Base-by-base conservation (phyloP, 35 echinoderm and acorn worm species). In the Apostichopus parvimensis region DNA sequence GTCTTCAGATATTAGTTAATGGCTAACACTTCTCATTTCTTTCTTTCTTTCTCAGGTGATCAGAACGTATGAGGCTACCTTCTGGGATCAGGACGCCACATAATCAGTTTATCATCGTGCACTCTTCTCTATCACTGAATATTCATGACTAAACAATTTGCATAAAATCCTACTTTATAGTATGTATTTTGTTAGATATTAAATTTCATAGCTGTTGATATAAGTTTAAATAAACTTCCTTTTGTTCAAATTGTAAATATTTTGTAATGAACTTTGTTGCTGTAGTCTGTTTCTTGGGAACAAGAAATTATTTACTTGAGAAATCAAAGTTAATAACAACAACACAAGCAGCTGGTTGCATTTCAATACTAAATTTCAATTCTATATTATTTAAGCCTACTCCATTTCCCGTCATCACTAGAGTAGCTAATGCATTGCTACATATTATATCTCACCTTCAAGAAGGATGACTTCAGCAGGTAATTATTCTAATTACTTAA, bases 71-170 rank as follows among this genome's bases (percentile, higher is more conserved):
- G 56, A 58, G 6, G 85, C 85, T 12, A 87, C 57, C 11, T 87
- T 87, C 57, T 87, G 56, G 22, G 85, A 87, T 8, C 85, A 87
- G 64, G 57, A 55, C 6, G 22, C 25, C 85, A 71, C 12, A 68
- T 68, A 14, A 68, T 3, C 64, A 68, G 64, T 4, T 11, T 11
- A 68, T 68, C 64, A 68, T 68, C 64, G 18, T 18, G 18, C 64
- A 68, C 11, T 5, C 18, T 68, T 68, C 64, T 68, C 18, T 18
- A 68, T 68, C 64, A 68, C 64, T 68, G 64, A 68, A 68, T 68
- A 11, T 68, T 11, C 64, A 68, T 9, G 64, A 68, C 9, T 68
- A 18, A 68, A 68, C 64, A 68, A 68, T 68, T 68, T 68, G 34
- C 34, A 45, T 45, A 45, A 45, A 45, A 45, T 45, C 34, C 34